A percentile compares a stretch with the other conserved stretches of the same genome.
phyloP scores from a whole-genome alignment of 2,113 vertebrate genomes.

The Pomatorhinus ruficollis region DNA sequence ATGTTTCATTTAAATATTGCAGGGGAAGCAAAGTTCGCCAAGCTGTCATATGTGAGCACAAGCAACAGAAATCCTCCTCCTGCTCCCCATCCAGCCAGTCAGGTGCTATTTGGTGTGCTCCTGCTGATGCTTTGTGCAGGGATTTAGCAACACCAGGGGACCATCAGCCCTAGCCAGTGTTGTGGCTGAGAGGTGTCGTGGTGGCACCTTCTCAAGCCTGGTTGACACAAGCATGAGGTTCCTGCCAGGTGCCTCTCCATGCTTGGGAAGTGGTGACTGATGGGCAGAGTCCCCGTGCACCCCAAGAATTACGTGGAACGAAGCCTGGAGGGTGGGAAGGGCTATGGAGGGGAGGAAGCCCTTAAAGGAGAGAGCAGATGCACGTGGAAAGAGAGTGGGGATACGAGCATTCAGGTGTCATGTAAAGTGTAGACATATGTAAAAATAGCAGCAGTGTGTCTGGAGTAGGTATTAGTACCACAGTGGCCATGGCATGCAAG shows the following conservation, averaged over 20 bases:
- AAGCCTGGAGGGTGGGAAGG: neutral
- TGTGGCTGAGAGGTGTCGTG: neutral
- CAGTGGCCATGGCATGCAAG: neutral
- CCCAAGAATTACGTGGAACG: neutral
- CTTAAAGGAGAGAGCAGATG: neutral
- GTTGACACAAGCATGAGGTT: neutral
- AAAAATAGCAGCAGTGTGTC: neutral
- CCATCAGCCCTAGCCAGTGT: neutral
- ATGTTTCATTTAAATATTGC: neutral
- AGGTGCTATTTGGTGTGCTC: neutral
- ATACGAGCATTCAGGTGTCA: neutral
- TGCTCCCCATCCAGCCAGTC: neutral
- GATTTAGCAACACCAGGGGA: neutral
- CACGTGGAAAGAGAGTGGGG: fast-evolving
- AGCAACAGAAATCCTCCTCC: neutral
- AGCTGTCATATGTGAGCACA: neutral
- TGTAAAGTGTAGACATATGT: no score
- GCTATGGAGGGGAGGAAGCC: neutral
- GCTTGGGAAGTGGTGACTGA: neutral
- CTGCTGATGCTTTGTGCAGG: fast-evolving
- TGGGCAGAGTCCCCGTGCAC: neutral
- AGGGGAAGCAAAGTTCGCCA: neutral
- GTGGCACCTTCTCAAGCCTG: neutral
- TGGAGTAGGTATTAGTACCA: neutral
- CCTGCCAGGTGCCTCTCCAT: neutral